A percentile compares a stretch with the other conserved stretches of the same genome.
phyloP scores from a whole-genome alignment of 2,888 invertebrate species.

The Pollenia angustigena region DNA sequence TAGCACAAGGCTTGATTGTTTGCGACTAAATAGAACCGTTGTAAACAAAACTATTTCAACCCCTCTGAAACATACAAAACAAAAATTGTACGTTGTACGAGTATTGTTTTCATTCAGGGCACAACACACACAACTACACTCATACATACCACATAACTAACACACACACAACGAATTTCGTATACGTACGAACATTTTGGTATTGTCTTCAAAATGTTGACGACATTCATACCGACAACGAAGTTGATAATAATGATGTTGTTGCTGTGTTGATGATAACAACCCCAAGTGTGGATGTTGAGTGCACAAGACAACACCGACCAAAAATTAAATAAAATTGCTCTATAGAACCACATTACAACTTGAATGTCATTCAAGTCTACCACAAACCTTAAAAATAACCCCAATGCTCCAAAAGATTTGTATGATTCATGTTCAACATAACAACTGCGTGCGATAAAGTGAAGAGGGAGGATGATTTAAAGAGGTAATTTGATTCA shows the following conservation, averaged over 20 bases:
- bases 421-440: too few species aligned
- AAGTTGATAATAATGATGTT: constrained; percentile 50
- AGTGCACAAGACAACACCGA: constrained; percentile 20
- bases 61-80: constrained; percentile 60
- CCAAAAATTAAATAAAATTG: constrained; percentile 12
- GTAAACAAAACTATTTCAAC: constrained; percentile 73
- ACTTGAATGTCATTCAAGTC: constrained; percentile 45
- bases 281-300: constrained; percentile 52
- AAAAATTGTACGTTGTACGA: constrained; percentile 18
- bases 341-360: constrained; percentile 42
- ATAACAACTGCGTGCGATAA: not conserved
- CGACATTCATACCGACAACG: constrained; percentile 29
- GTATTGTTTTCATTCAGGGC: constrained; percentile 60
- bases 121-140: constrained; percentile 46
- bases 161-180: constrained; percentile 9
- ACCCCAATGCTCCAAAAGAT: constrained; percentile 22
- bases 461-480: constrained; percentile 2
- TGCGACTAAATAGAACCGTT: constrained; percentile 71
- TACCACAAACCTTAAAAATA: constrained; percentile 24
- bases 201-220: constrained; percentile 56
- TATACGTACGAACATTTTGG: constrained; percentile 15
- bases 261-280: constrained; percentile 46
- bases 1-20: constrained; percentile 69
- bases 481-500: not conserved
- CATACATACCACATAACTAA: not conserved